Base-by-base conservation (phyloP, 1,140 invertebrate genomes). In the Calycopis cecrops region DNA sequence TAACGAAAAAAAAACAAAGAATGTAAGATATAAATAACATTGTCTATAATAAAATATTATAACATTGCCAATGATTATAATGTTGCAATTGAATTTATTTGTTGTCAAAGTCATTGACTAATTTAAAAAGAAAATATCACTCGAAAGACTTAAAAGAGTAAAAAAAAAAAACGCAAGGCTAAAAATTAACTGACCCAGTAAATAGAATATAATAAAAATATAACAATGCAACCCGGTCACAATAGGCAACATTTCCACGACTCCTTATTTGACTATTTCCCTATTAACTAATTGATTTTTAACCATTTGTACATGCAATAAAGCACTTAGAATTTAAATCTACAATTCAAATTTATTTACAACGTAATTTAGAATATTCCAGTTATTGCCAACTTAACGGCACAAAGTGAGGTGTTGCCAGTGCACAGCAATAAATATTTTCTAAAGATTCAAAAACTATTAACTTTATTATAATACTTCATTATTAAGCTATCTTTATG, bases 151-250 rank as follows among this genome's bases (percentile, higher is more conserved):
- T 73, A 67, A 28, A 73, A 78, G 70, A 78, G 69, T 68, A 48
- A 17, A 53, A 47, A 48, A 48, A 17, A 53, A 47, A 48, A 71
- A 71, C 67, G 66, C 74, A 75, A 60, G 49, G 58, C 77, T 64
- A 71, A 76, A 71, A 82, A 64, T 59, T 70, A 73, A 79, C 66
- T 73, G 67, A 73, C 78, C 71, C 71, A 67, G 77, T 74, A 79
- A 76, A 76, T 78, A 81, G 70, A 79, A 80, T 77, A 76, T 72
- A 73, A 77, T 79, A 42, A 82, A 85, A 85, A 78, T 72, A 79
- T 76, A 82, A 82, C 77, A 82, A 81, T 71, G 73, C 78, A 76
- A 78, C 62, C 52, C 56, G 69, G 71, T 63, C 70, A 67, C 74
- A 62, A 74, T 65, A 61, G 69, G 70, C 76, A 72, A 72, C 64